Evolutionary conservation across 2,797 vertebrate genomes (phyloP).

Genomic region (Oryzias dopingdopingensis): DNA sequence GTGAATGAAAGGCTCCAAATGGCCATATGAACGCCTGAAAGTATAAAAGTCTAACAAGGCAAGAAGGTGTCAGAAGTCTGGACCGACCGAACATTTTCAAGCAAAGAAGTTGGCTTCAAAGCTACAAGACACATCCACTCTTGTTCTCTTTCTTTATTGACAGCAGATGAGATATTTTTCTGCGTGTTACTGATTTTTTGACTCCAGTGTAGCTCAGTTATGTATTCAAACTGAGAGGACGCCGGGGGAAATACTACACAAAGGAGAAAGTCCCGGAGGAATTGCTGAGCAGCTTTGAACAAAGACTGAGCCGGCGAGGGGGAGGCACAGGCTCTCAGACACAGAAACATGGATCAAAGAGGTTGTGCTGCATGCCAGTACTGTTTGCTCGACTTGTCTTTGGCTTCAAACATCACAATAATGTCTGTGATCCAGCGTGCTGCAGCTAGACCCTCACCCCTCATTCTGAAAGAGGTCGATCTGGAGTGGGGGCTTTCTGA

Average conservation of each 20-base stretch:
- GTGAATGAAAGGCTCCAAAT: not conserved
- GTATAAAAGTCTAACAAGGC: not conserved
- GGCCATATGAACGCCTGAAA: too few relatives aligned
- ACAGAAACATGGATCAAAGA: constrained; percentile 54
- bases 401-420: constrained; percentile 51
- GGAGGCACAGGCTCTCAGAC: constrained; percentile 25
- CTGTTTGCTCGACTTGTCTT: constrained; percentile 58
- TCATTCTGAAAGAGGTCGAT: constrained; percentile 46
- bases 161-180: constrained; percentile 18
- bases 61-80: constrained; percentile 25
- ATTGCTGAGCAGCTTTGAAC: constrained; percentile 65
- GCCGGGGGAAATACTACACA: constrained; percentile 59
- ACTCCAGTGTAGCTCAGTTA: constrained; percentile 42
- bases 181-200: constrained; percentile 29
- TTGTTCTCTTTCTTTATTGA: constrained; percentile 13
- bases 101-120: constrained; percentile 23
- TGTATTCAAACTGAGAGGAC: constrained; percentile 57
- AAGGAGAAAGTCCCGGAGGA: constrained; percentile 68
- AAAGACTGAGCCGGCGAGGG: constrained; percentile 39
- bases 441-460: constrained; percentile 40
- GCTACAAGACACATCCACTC: constrained; percentile 15
- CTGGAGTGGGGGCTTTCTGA: constrained; percentile 12
- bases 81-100: constrained; percentile 22
- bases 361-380: constrained; percentile 48
- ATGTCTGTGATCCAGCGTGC: constrained; percentile 43